Conservation (phyloP, 2,797 vertebrate genomes). For the Uromys caudimaculatus region DNA sequence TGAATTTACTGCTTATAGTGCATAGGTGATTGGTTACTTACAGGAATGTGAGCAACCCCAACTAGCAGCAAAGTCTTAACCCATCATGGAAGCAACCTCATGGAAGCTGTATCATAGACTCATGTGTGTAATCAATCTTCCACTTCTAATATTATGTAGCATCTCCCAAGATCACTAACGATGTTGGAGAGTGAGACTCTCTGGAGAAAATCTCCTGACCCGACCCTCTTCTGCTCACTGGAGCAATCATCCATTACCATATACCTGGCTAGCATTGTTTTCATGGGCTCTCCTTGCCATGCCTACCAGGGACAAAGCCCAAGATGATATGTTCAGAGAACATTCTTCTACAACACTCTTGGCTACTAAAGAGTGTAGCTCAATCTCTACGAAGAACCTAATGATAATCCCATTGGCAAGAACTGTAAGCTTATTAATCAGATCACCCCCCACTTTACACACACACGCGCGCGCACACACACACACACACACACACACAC, state of each 20-base stretch:
- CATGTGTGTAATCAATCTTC: neutral
- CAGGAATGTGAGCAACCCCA: neutral
- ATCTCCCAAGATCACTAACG: neutral
- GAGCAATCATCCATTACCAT: neutral
- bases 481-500: too few relatives aligned
- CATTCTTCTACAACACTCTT: neutral
- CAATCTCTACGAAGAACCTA: neutral
- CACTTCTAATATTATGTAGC: neutral
- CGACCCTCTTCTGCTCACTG: neutral
- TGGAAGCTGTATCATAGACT: neutral
- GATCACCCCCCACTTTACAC: neutral
- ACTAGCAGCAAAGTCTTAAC: neutral
- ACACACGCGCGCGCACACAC: too few relatives aligned
- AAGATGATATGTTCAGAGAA: neutral
- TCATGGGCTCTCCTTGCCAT: neutral
- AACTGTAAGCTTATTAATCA: neutral
- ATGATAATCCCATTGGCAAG: neutral
- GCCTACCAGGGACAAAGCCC: neutral
- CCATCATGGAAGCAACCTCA: neutral
- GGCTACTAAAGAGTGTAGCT: neutral
- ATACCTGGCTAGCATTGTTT: neutral
- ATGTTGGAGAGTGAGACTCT: neutral
- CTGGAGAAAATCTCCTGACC: neutral
- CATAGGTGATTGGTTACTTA: neutral
- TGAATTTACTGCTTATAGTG: neutral